These are phyloP conservation scores for Melieria omissa DNA, from an alignment of 2,888 invertebrate species.

Conservation along the genomic window DNA sequence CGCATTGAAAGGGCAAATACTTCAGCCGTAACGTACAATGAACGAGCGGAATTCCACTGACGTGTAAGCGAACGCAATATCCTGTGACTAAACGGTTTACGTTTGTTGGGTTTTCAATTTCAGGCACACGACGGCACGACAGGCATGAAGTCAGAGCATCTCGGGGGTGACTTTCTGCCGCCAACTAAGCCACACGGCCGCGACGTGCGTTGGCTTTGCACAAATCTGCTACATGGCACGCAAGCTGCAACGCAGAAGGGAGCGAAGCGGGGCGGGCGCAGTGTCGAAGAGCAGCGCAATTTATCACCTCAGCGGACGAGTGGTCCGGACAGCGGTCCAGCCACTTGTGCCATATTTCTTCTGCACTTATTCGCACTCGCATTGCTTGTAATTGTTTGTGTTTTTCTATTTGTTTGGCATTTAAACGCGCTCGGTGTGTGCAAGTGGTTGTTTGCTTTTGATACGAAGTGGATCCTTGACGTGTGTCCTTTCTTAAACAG, in stretches of 20 bases:
- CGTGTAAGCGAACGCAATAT: conserved; percentile 65
- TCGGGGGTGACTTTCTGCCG: conserved; percentile 52
- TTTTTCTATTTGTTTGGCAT: too few species aligned
- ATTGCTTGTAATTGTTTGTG: too few species aligned
- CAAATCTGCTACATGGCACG: conserved; percentile 7
- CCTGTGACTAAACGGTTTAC: conserved; percentile 68
- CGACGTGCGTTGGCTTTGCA: neutral
- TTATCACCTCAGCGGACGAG: conserved; percentile 58
- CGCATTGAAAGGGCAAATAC: too few species aligned
- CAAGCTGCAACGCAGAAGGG: conserved; percentile 13
- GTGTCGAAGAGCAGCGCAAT: conserved; percentile 46
- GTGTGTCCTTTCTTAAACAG: too few species aligned
- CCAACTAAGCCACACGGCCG: neutral
- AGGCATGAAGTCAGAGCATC: conserved; percentile 33
- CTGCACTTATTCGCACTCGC: too few species aligned
- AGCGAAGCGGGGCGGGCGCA: conserved; percentile 6
- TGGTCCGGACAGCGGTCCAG: conserved; percentile 52
- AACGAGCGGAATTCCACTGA: conserved; percentile 46
- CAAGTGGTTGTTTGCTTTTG: too few species aligned
- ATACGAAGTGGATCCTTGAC: too few species aligned
- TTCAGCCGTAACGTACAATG: neutral
- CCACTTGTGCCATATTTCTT: conserved; percentile 5
- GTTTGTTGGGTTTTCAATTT: conserved; percentile 64
- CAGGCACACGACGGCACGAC: conserved; percentile 48
- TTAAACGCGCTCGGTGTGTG: too few species aligned